These are phyloP conservation scores for Beroe ovata DNA, from an alignment of 37 sponge, comb jelly and placozoan genomes.

Conservation along the genomic window DNA sequence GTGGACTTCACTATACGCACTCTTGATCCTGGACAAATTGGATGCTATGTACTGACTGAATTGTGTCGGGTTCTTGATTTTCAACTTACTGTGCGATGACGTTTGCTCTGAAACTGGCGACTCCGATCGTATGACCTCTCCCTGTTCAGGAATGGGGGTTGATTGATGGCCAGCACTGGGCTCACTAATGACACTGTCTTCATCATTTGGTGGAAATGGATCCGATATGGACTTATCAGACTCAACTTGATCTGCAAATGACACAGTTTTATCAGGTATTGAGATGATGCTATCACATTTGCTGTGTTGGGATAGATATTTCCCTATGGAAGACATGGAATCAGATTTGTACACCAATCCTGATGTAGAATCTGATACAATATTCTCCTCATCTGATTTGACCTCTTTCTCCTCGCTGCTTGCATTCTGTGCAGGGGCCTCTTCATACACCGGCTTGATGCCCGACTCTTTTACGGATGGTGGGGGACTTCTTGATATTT, in stretches of 20 bases:
- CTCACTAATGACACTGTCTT: too few relatives aligned
- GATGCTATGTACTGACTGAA: constrained; percentile 8
- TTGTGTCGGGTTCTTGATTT: neutral
- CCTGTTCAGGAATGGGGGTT: neutral
- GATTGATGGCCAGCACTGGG: neutral
- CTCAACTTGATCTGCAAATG: neutral
- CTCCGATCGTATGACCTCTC: neutral
- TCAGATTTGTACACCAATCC: neutral
- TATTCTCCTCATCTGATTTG: neutral
- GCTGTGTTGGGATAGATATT: constrained; percentile 26
- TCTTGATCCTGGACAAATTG: neutral
- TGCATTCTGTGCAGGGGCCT: neutral
- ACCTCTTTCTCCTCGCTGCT: neutral
- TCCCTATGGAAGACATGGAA: constrained; percentile 45
- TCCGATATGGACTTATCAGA: neutral
- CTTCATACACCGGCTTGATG: neutral
- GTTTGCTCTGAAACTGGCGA: neutral
- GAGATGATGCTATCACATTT: neutral
- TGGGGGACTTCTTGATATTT: constrained; percentile 15
- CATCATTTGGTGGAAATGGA: too few relatives aligned
- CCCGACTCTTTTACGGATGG: neutral
- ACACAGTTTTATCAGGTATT: constrained; percentile 11
- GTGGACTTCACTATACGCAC: neutral
- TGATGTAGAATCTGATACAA: neutral
- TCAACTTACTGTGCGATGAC: neutral